A percentile compares a stretch with the other conserved stretches of the same genome.
Conservation (phyloP, 2,113 vertebrate genomes). For the Ia io region DNA sequence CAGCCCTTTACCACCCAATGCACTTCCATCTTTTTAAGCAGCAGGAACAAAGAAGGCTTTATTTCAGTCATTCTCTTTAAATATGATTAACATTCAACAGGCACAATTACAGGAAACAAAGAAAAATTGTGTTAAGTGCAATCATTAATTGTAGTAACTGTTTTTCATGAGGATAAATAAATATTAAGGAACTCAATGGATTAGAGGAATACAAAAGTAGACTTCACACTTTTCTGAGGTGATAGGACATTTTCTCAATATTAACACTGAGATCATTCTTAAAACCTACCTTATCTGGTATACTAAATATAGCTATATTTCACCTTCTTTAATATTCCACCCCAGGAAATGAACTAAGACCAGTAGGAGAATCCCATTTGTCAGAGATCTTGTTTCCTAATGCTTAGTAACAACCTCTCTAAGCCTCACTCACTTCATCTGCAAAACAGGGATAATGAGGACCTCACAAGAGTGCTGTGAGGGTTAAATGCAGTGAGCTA, state of each 20-base stretch:
- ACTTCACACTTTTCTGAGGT: slow-evolving; percentile 48
- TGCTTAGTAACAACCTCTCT: neutral
- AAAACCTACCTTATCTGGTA: neutral
- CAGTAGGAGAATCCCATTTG: neutral
- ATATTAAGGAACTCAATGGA: neutral
- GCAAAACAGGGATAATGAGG: neutral
- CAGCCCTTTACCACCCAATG: neutral
- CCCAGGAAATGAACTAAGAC: slow-evolving; percentile 24
- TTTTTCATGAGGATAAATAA: slow-evolving; percentile 52
- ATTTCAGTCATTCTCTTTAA: slow-evolving; percentile 47
- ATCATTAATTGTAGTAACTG: neutral
- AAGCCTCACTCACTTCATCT: slow-evolving; percentile 2
- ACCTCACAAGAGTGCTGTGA: neutral
- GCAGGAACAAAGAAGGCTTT: neutral
- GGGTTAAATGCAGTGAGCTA: neutral
- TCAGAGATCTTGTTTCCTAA: neutral
- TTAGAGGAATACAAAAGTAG: neutral
- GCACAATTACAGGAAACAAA: neutral
- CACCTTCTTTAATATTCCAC: neutral
- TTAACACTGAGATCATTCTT: slow-evolving; percentile 21
- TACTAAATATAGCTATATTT: slow-evolving; percentile 7
- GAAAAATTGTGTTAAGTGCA: neutral
- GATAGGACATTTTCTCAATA: neutral
- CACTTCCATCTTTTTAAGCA: neutral
- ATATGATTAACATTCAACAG: slow-evolving; percentile 39